Base-by-base conservation (phyloP, 2,113 vertebrate genomes). In the Carollia perspicillata region DNA sequence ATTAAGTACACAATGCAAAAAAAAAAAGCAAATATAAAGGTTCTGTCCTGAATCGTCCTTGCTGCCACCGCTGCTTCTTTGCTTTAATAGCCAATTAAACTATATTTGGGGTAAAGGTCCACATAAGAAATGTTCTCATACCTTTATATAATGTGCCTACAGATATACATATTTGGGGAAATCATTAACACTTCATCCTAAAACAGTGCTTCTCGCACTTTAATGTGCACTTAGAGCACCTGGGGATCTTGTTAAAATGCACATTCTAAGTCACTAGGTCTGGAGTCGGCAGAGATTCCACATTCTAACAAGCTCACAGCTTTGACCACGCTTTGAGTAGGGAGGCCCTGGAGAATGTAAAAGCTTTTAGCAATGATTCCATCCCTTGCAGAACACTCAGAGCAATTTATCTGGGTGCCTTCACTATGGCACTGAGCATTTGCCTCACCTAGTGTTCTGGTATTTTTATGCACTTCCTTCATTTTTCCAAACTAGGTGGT, bases 171-270 rank as follows among this genome's bases (percentile, higher is more conserved):
- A 35, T 69, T 91, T 94, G 89, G 55, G 33, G 9, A 83, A 81
- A 86, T 84, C n/a, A 42, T 74, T 91, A 69, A 78, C 20, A 23
- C 5, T 79, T 75, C 66, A 53, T 89, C 13, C 23, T 42, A 95
- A 75, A 85, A 13, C 65, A 55, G 6, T 72, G 42, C 37, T 71
- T 96, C 81, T 90, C 69, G 55, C 69, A 94, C 6, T 49, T 81
- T 30, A 86, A 33, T 37, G 55, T 93, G 47, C 40, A 79, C 37
- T 55, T 0, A 1, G 30, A 71, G 92, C 89, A 58, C 16, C 80
- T 63, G 9, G 63, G 16, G 35, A 84, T 69, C 49, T 89, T 96
- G 37, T 86, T 93, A 78, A 96, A 91, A n/a, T 63, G 30, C 75
- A 86, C 47, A 65, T 84, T 84, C 37, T 75, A 86, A 92, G 33